Evolutionary conservation across 2,113 vertebrate genomes (phyloP).

Genomic region (Psilopsiagon aymara): DNA sequence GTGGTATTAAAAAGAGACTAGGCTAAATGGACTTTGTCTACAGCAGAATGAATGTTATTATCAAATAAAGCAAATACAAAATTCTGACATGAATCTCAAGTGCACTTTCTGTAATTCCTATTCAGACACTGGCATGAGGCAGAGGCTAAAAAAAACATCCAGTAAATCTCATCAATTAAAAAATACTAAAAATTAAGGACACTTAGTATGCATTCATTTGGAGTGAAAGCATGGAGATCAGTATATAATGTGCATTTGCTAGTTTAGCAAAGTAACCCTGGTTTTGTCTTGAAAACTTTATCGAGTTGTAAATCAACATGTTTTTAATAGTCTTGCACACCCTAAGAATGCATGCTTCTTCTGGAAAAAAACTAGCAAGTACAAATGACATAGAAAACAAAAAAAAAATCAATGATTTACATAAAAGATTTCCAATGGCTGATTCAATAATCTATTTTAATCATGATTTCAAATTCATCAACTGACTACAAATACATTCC

Average conservation of each 20-base stretch:
- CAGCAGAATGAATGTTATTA: not conserved
- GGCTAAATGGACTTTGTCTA: not conserved
- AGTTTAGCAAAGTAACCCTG: not conserved
- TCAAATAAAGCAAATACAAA: not conserved
- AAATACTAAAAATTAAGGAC: not conserved
- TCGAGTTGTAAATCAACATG: not conserved
- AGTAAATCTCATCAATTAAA: not conserved
- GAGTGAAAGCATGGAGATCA: not conserved
- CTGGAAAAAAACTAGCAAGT: not conserved
- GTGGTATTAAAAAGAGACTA: not conserved
- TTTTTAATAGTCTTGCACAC: not conserved
- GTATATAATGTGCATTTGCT: not conserved
- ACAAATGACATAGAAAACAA: not conserved
- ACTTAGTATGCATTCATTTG: not conserved
- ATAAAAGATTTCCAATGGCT: not conserved
- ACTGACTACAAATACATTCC: not conserved
- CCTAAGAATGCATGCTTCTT: not conserved
- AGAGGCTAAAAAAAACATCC: not conserved
- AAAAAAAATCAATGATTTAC: not conserved
- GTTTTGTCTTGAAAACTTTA: not conserved
- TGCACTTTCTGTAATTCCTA: not conserved
- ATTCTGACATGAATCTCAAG: not conserved
- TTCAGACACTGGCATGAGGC: not conserved
- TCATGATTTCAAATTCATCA: not conserved
- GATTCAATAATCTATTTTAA: slow-evolving; percentile 35